phyloP scores from a whole-genome alignment of 2,888 invertebrate genomes.

The Myathropa florea region DNA sequence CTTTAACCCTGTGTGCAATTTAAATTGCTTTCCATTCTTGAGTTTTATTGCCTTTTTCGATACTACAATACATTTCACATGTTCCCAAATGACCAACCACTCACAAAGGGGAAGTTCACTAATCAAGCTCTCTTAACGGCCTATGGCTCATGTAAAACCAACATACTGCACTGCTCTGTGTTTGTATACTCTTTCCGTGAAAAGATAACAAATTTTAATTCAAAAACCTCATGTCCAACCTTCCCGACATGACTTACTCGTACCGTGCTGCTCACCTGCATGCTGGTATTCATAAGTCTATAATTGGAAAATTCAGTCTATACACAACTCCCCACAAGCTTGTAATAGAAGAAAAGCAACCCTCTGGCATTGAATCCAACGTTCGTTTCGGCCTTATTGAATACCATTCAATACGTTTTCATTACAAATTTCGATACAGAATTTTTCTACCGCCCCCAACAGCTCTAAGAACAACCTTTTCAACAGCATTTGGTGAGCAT shows the following conservation, averaged over 20 bases:
- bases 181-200: background rate
- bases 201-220: background rate
- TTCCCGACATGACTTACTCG: background rate
- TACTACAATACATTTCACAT: background rate
- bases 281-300: background rate
- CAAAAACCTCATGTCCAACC: background rate
- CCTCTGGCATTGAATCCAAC: background rate
- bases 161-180: background rate
- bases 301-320: slow-evolving; percentile 12
- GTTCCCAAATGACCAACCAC: background rate
- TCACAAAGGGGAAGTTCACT: no score
- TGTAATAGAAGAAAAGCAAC: background rate
- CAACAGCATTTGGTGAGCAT: no score
- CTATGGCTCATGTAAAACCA: background rate
- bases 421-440: slow-evolving; percentile 44
- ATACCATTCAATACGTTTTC: slow-evolving; percentile 28
- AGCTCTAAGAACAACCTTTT: no score
- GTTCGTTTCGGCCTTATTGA: background rate
- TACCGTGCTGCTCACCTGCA: background rate
- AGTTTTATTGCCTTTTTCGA: background rate
- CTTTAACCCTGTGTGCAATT: no score
- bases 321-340: background rate
- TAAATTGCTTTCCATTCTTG: background rate
- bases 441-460: slow-evolving; percentile 12
- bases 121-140: background rate